Conservation (phyloP, 2,113 vertebrate genomes). For the Eudyptes chrysolophus region DNA sequence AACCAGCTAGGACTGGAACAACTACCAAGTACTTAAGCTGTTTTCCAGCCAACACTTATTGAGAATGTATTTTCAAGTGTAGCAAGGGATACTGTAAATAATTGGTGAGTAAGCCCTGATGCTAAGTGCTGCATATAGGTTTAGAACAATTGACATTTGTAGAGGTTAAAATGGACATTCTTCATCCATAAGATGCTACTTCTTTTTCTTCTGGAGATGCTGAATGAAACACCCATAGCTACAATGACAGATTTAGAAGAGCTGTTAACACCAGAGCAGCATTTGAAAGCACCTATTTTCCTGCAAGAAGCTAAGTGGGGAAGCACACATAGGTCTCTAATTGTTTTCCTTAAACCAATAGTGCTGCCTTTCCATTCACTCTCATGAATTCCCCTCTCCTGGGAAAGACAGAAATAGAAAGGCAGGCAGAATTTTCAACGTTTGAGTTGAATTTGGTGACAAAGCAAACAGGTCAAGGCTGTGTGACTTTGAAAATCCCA, state of each 20-base stretch:
- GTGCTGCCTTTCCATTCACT: background rate
- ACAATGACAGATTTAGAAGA: background rate
- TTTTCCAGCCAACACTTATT: background rate
- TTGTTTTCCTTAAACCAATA: slow-evolving; percentile 11
- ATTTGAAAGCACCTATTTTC: slow-evolving; percentile 20
- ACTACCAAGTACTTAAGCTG: background rate
- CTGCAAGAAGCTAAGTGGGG: background rate
- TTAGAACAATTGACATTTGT: slow-evolving; percentile 39
- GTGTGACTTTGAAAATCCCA: slow-evolving; percentile 7
- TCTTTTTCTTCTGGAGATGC: background rate
- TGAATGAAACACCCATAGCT: background rate
- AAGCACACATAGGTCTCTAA: background rate
- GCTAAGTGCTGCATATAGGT: slow-evolving; percentile 8
- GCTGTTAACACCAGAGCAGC: slow-evolving; percentile 38
- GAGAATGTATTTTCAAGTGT: slow-evolving; percentile 19
- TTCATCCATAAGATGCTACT: slow-evolving; percentile 42
- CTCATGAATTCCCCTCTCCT: background rate
- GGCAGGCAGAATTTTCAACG: background rate
- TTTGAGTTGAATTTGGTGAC: background rate
- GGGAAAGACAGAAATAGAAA: background rate
- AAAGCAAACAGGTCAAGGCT: slow-evolving; percentile 22
- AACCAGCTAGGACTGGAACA: background rate
- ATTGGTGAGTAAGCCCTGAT: background rate
- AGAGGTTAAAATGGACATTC: slow-evolving; percentile 42
- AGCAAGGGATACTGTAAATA: slow-evolving; percentile 4